Percentiles rank a stretch among this genome's conserved stretches.
Conservation (phyloP, 2,113 vertebrate genomes). For the Chrysochloris asiatica region DNA sequence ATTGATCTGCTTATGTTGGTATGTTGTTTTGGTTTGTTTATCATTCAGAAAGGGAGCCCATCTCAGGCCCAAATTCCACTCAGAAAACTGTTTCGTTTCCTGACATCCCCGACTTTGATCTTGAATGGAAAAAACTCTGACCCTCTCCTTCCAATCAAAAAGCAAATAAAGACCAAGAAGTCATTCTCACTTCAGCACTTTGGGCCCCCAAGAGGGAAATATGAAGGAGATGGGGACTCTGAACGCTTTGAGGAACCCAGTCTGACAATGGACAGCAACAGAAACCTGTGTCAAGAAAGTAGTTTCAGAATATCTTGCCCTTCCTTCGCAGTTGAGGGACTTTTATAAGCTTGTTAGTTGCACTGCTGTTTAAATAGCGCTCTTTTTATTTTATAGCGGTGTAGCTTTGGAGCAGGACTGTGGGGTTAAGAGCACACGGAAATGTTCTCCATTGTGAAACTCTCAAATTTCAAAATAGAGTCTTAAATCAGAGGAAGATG, state of each 20-base stretch:
- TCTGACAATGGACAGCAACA: conserved; percentile 74
- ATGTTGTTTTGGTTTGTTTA: conserved; percentile 28
- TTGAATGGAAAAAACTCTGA: conserved; percentile 77
- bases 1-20: background rate
- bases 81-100: conserved; percentile 79
- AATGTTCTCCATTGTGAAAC: conserved; percentile 64
- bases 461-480: conserved; percentile 25
- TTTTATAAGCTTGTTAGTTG: background rate
- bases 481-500: conserved; percentile 58
- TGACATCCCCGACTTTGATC: conserved; percentile 82
- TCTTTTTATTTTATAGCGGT: conserved; percentile 72
- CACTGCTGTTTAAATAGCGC: conserved; percentile 70
- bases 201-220: conserved; percentile 63
- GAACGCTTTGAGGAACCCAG: conserved; percentile 71
- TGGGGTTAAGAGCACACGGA: conserved; percentile 54
- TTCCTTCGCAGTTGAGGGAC: conserved; percentile 71
- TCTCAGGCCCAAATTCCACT: conserved; percentile 78
- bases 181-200: conserved; percentile 54
- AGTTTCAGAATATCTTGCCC: conserved; percentile 77
- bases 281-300: conserved; percentile 76
- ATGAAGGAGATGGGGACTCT: conserved; percentile 62
- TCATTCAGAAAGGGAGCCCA: conserved; percentile 77
- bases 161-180: conserved; percentile 80
- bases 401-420: conserved; percentile 67
- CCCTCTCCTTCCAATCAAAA: conserved; percentile 80